These are phyloP conservation scores for Hyperoplus lanceolatus DNA, from an alignment of 2,797 vertebrate species.

Conservation along the genomic window DNA sequence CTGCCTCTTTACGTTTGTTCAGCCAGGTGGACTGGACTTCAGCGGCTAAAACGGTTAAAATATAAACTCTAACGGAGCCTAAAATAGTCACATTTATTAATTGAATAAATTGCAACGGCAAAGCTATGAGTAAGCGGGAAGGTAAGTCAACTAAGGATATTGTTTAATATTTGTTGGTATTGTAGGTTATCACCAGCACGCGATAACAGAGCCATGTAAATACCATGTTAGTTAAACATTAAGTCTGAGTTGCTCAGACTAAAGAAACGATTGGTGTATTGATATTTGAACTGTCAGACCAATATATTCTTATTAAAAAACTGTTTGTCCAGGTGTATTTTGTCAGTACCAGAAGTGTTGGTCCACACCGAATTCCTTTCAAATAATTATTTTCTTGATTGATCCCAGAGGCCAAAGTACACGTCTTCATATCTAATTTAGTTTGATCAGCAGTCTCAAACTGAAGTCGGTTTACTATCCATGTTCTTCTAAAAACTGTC, in stretches of 20 bases:
- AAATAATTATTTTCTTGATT: neutral
- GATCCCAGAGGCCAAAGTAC: neutral
- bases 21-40: neutral
- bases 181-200: neutral
- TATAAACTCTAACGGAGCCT: neutral
- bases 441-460: neutral
- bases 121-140: conserved; percentile 77
- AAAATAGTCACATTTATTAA: neutral
- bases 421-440: neutral
- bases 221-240: neutral
- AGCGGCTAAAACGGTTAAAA: neutral
- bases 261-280: neutral
- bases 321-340: neutral
- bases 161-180: neutral
- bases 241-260: neutral
- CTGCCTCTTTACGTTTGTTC: neutral
- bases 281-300: neutral
- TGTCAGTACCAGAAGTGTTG: no score
- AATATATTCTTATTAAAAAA: neutral
- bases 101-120: neutral
- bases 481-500: neutral
- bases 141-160: conserved; percentile 53
- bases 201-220: neutral
- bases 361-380: neutral
- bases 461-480: neutral